Evolutionary conservation across 2,888 invertebrate species (phyloP).

Genomic region (Drosophila neotestacea): DNA sequence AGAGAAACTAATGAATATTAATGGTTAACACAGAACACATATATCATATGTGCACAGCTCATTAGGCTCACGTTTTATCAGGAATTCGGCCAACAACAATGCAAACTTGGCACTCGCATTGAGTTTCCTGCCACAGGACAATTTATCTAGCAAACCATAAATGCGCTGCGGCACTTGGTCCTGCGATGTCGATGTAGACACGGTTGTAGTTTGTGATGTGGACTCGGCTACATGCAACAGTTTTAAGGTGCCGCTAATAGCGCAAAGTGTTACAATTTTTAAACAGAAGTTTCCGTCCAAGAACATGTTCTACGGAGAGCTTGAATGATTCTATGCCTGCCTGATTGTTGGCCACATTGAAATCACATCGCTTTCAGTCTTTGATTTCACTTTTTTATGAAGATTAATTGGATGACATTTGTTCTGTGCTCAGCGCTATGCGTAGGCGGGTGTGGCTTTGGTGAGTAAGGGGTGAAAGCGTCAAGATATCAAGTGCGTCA

Average conservation of each 20-base stretch:
- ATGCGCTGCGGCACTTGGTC: conserved; percentile 62
- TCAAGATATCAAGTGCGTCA: conserved; percentile 47
- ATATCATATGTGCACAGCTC: conserved; percentile 58
- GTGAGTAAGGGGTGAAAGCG: conserved; percentile 3
- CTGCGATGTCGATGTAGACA: conserved; percentile 1
- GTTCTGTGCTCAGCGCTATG: conserved; percentile 40
- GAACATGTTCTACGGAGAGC: conserved; percentile 68
- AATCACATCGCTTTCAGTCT: conserved; percentile 67
- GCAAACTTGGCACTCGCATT: conserved; percentile 74
- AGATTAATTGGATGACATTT: conserved; percentile 79
- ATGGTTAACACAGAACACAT: conserved; percentile 38
- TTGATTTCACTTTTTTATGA: conserved; percentile 75
- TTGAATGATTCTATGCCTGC: conserved; percentile 52
- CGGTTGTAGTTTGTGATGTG: conserved; percentile 12
- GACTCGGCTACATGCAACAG: conserved; percentile 17
- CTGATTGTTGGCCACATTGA: conserved; percentile 39
- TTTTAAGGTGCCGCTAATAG: conserved; percentile 32
- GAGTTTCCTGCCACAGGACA: conserved; percentile 59
- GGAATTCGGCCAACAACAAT: conserved; percentile 72
- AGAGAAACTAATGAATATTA: conserved; percentile 47
- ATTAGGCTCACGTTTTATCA: conserved; percentile 82
- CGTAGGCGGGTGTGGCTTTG: conserved; percentile 31
- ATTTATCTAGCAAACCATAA: conserved; percentile 61
- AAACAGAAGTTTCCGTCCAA: conserved; percentile 50
- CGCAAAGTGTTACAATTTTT: conserved; percentile 49